Evolutionary conservation across 30 jellyfish, hydroid and myxozoan species (phyloP), one percentile per base, ranked within the genome.

Genomic region (Catostylus mosaicus): DNA sequence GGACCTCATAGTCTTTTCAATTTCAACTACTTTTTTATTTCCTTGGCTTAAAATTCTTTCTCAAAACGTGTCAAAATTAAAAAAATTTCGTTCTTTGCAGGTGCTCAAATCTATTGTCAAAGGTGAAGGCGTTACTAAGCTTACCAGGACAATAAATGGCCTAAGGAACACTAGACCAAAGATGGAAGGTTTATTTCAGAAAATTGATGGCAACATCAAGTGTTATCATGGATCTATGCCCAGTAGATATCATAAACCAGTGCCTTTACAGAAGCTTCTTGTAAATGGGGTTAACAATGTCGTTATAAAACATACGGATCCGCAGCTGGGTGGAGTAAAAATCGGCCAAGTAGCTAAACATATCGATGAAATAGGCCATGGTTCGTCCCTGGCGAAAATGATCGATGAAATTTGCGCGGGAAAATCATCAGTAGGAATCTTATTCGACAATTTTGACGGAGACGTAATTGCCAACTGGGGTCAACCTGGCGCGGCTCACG

Each of bases 401-500:
- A 72, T 72, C 16, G 48, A 46, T 46, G 9, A 72, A 1, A n/a
- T 35, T 11, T 37, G 69, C 19, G 0, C 46, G 14, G 8, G 36
- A 14, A 45, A 40, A 22, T 46, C 83, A 2, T 71, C 69, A 20
- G 47, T 72, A 10, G 83, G 83, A 40, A 46, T 72, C 14, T 27
- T 71, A 20, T 71, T 71, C 24, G 31, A 71, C 24, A 71, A 71
- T 71, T 71, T 71, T 50, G 83, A 71, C 37, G 83, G 83, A 0
- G 83, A 71, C 46, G 83, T 71, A 7, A n/a, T 71, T 1, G 83
- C 67, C 5, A 71, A 71, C 46, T 71, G 83, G 83, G 83, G 83
- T 18, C 22, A 29, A 24, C 45, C 34, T 3, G 83, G 83, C 37
- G 83, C 83, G n/a, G 83, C 83, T 23, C 22, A 50, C 24, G 83